These are phyloP conservation scores for Marronus borbonicus DNA, from an alignment of 2,888 invertebrate genomes.

Conservation along the genomic window DNA sequence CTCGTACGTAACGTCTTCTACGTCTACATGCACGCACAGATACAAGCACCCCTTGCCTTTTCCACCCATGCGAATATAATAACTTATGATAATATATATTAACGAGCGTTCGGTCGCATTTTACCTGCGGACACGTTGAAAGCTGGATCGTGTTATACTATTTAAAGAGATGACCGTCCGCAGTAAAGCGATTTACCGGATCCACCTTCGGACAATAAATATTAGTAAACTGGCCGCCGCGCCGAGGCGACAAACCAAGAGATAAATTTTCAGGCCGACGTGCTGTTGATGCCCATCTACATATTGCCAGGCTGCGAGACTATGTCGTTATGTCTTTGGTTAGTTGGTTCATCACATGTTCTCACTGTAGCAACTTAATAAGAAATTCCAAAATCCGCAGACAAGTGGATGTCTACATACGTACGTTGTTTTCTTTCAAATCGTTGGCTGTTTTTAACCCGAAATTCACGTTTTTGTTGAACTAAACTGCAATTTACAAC, in stretches of 20 bases:
- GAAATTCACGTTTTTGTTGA: too few relatives aligned
- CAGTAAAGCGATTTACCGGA: conserved; percentile 65
- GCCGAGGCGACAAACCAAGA: conserved; percentile 58
- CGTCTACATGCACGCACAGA: too few relatives aligned
- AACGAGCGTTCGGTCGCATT: conserved; percentile 37
- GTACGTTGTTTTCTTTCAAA: too few relatives aligned
- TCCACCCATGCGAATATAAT: not conserved
- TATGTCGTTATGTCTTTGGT: too few relatives aligned
- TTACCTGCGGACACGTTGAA: conserved; percentile 51
- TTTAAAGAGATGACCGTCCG: conserved; percentile 57
- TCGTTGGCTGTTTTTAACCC: too few relatives aligned
- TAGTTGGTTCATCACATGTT: too few relatives aligned
- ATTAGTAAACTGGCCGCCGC: conserved; percentile 64
- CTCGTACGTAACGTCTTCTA: not conserved
- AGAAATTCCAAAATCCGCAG: too few relatives aligned
- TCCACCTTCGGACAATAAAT: conserved; percentile 63
- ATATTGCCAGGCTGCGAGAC: not conserved
- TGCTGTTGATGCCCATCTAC: not conserved
- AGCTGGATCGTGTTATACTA: conserved; percentile 57
- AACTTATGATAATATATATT: conserved; percentile 32
- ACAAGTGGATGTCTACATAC: too few relatives aligned
- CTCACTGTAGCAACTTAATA: too few relatives aligned
- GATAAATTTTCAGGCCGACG: conserved; percentile 57
- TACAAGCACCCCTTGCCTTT: not conserved
- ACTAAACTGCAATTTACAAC: too few relatives aligned